Evolutionary conservation across 92 coral and sea anemone species (phyloP).

Genomic region (Siderastrea radians): DNA sequence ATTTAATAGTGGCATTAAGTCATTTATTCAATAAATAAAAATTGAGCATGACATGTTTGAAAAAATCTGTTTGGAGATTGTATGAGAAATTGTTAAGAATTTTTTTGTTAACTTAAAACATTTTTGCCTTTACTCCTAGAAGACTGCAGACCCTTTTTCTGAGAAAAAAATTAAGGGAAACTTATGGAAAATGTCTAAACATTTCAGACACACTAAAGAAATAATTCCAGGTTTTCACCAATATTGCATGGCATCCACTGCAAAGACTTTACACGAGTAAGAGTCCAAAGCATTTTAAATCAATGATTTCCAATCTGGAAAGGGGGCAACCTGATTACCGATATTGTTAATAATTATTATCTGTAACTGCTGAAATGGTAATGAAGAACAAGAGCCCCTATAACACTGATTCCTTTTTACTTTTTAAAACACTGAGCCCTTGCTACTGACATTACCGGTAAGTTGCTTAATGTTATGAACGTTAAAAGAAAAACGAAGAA

Average conservation of each 20-base stretch:
- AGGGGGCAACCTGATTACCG: not conserved
- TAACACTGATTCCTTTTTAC: conserved; percentile 1
- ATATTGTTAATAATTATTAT: conserved; percentile 1
- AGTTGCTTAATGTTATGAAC: not conserved
- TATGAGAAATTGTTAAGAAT: not conserved
- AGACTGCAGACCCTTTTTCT: conserved; percentile 3
- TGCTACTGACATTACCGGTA: conserved; percentile 29
- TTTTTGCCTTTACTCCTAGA: not conserved
- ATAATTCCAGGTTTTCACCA: not conserved
- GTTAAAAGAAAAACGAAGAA: too few relatives aligned
- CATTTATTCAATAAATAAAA: not conserved
- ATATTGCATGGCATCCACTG: not conserved
- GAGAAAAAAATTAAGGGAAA: conserved; percentile 5
- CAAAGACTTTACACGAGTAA: not conserved
- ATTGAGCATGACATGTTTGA: not conserved
- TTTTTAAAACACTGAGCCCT: conserved; percentile 9
- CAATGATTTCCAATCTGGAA: conserved; percentile 7
- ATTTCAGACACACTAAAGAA: not conserved
- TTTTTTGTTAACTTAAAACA: not conserved
- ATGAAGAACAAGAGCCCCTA: not conserved
- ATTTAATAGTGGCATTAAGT: conserved; percentile 1
- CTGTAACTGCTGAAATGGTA: not conserved
- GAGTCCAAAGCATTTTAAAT: not conserved
- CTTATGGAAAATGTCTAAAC: not conserved
- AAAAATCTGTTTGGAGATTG: not conserved